A percentile compares a stretch with the other conserved stretches of the same genome.
These are phyloP conservation scores for Mayetiola destructor DNA, from an alignment of 2,888 invertebrate genomes.

Conservation along the genomic window DNA sequence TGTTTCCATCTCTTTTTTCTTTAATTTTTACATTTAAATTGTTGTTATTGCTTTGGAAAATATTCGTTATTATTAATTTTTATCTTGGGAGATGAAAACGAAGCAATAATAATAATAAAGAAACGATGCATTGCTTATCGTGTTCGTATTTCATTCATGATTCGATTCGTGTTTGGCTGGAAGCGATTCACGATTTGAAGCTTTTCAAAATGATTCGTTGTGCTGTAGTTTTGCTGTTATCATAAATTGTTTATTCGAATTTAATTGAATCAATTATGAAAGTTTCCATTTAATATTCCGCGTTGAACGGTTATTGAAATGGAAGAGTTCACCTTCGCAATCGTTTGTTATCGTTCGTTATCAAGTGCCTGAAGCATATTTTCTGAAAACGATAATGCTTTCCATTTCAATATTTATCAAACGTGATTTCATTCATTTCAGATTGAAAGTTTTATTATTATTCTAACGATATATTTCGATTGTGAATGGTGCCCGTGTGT, in stretches of 20 bases:
- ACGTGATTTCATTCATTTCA: conserved; percentile 9
- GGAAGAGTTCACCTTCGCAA: neutral
- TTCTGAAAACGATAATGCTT: neutral
- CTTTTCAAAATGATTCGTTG: no score
- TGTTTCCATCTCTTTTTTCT: neutral
- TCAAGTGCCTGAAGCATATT: neutral
- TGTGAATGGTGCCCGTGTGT: no score
- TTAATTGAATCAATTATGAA: conserved; percentile 13
- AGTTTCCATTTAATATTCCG: conserved; percentile 2
- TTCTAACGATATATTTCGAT: neutral
- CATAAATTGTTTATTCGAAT: conserved; percentile 9
- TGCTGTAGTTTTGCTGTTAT: no score
- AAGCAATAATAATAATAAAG: no score
- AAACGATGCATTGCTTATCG: no score
- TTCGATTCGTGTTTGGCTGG: no score
- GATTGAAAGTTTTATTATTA: neutral
- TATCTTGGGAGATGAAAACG: no score
- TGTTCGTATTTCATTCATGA: no score
- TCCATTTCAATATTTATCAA: neutral
- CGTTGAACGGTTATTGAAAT: neutral
- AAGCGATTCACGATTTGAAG: no score
- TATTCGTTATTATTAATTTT: no score
- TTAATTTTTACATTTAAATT: no score
- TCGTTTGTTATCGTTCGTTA: neutral
- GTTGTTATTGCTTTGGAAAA: no score